A percentile compares a stretch with the other conserved stretches of the same genome.
Evolutionary conservation across 2,888 invertebrate species (phyloP).

Genomic region (Caenorhabditis sp.): DNA sequence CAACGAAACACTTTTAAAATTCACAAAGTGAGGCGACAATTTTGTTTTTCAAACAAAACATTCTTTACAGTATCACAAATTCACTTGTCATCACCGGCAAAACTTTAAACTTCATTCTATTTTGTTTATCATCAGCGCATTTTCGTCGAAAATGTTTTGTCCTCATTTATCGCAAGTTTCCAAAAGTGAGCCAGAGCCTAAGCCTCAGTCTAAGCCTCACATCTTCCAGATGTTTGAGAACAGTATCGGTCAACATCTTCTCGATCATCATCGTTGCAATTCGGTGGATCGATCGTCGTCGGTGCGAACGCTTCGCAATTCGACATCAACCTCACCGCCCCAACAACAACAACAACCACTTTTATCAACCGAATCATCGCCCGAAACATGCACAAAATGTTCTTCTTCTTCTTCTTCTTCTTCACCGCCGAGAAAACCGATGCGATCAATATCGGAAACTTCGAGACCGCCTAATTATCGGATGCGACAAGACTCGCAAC

Average conservation of each 20-base stretch:
- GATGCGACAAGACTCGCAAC: background rate
- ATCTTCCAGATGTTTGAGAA: constrained; percentile 50
- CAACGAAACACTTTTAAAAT: background rate
- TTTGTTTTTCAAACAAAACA: background rate
- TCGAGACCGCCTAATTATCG: background rate
- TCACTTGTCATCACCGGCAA: constrained; percentile 67
- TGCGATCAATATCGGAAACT: background rate
- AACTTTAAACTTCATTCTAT: constrained; percentile 67
- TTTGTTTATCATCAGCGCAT: constrained; percentile 67
- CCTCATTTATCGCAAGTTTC: constrained; percentile 62
- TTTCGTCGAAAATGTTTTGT: constrained; percentile 63
- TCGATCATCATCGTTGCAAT: constrained; percentile 32
- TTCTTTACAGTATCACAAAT: constrained; percentile 62
- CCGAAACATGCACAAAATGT: background rate
- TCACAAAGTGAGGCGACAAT: background rate
- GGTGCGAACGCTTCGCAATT: constrained; percentile 36
- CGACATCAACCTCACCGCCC: background rate
- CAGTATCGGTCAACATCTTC: constrained; percentile 45
- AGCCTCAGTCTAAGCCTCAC: background rate
- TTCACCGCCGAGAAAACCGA: background rate
- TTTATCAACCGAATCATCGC: background rate
- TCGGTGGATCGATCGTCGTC: constrained; percentile 40
- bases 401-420: too few species aligned
- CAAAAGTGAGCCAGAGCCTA: constrained; percentile 41
- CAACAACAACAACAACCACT: background rate